phyloP scores from a whole-genome alignment of 2,797 vertebrate species.

The Oreochromis mossambicus region DNA sequence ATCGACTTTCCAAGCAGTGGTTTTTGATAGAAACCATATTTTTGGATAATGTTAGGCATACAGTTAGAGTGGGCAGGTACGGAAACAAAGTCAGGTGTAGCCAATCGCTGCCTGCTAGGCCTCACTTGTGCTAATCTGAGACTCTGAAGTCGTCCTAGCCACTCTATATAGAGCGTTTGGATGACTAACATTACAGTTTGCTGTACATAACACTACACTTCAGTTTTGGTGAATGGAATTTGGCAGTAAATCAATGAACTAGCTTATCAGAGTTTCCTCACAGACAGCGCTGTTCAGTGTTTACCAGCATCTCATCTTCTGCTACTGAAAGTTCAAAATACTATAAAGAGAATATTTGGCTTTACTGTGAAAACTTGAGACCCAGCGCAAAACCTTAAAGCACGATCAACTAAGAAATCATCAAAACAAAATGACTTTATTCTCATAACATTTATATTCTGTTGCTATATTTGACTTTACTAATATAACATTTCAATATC shows the following conservation, averaged over 20 bases:
- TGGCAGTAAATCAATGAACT: background rate
- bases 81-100: background rate
- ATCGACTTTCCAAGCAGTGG: background rate
- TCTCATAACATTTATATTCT: background rate
- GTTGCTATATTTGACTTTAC: background rate
- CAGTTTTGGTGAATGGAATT: background rate
- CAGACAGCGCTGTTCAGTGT: background rate
- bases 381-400: background rate
- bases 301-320: background rate
- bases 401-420: background rate
- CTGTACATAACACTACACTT: too few species aligned
- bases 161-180: background rate
- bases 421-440: background rate
- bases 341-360: background rate
- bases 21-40: background rate
- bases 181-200: background rate
- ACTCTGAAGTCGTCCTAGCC: background rate
- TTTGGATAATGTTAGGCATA: background rate
- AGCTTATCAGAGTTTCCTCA: background rate
- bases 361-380: background rate
- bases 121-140: background rate
- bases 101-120: background rate
- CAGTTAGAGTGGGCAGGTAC: background rate
- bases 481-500: background rate
- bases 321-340: background rate